Evolutionary conservation across 2,113 vertebrate genomes (phyloP).

Genomic region (Elephas maximus): DNA sequence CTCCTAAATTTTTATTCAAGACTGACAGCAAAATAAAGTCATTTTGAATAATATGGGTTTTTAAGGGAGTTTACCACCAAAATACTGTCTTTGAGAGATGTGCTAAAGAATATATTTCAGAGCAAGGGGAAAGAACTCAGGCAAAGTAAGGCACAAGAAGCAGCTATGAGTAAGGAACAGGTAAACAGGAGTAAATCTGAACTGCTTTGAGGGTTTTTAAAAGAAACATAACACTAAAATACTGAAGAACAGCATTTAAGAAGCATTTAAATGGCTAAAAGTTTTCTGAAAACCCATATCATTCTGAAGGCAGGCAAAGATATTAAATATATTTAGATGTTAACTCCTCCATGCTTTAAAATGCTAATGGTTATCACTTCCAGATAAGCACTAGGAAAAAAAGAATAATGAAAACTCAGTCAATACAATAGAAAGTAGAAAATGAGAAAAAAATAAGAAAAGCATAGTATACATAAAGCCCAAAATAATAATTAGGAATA

Average conservation of each 20-base stretch:
- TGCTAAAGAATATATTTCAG: not conserved
- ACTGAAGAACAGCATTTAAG: not conserved
- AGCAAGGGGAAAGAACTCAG: slow-evolving; percentile 17
- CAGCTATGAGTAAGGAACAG: not conserved
- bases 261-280: not conserved
- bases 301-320: slow-evolving; percentile 1
- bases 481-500: slow-evolving; percentile 36
- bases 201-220: not conserved
- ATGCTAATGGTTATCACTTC: not conserved
- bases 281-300: not conserved
- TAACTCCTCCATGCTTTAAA: slow-evolving; percentile 7
- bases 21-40: slow-evolving; percentile 5
- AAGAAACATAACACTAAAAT: not conserved
- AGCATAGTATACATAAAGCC: not conserved
- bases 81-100: slow-evolving; percentile 16
- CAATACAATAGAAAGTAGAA: not conserved
- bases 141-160: slow-evolving; percentile 5
- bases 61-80: slow-evolving; percentile 17
- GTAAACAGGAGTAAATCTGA: not conserved
- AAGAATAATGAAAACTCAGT: not conserved
- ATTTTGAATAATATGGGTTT: not conserved
- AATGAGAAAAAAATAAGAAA: not conserved
- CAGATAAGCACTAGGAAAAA: not conserved
- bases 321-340: not conserved
- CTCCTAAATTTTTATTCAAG: slow-evolving; percentile 45